Percentiles rank a stretch among this genome's conserved stretches.
Evolutionary conservation across 2,888 invertebrate genomes (phyloP).

Genomic region (Celastrina argiolus): DNA sequence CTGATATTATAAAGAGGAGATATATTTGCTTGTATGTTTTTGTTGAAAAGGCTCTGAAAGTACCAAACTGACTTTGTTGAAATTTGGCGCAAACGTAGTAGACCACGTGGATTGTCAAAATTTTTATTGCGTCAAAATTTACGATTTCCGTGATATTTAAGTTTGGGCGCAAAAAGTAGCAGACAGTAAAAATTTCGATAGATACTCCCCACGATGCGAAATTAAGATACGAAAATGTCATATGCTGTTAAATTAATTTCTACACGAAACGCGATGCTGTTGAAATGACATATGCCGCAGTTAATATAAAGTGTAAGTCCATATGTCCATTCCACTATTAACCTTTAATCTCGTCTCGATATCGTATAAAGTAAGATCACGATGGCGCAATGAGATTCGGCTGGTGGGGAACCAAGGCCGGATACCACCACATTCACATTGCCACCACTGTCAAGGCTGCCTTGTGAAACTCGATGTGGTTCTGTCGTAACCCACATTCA

Average conservation of each 20-base stretch:
- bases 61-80: too few species aligned
- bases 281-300: neutral
- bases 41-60: too few species aligned
- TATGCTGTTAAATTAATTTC: neutral
- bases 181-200: too few species aligned
- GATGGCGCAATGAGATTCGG: slow-evolving; percentile 35
- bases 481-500: slow-evolving; percentile 36
- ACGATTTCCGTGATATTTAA: too few species aligned
- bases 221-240: neutral
- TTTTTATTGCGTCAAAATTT: too few species aligned
- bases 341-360: neutral
- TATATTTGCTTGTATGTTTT: too few species aligned
- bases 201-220: neutral
- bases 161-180: too few species aligned
- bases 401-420: slow-evolving; percentile 70
- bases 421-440: slow-evolving; percentile 73
- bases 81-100: too few species aligned
- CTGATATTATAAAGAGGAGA: too few species aligned
- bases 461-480: slow-evolving; percentile 56
- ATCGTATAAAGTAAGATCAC: slow-evolving; percentile 5
- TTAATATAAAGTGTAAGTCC: neutral
- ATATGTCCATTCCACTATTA: neutral
- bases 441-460: slow-evolving; percentile 71
- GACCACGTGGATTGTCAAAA: too few species aligned
- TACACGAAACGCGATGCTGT: neutral